These are phyloP conservation scores for Anarsia innoxiella DNA, from an alignment of 2,888 invertebrate genomes.

Conservation along the genomic window DNA sequence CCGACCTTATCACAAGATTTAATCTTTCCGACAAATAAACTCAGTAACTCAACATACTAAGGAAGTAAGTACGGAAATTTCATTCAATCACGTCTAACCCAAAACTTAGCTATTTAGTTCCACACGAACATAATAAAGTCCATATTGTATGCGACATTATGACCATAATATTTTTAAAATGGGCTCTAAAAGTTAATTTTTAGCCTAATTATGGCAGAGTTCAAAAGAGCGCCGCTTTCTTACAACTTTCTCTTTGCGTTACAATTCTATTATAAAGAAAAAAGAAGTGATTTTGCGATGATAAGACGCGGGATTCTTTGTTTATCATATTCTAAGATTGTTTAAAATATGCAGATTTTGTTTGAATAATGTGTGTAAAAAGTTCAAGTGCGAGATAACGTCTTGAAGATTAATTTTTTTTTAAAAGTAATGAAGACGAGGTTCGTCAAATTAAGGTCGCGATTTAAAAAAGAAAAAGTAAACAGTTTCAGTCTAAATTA, in stretches of 20 bases:
- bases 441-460: no score
- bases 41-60: no score
- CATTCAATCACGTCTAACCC: no score
- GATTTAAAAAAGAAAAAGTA: no score
- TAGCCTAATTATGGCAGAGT: constrained; percentile 25
- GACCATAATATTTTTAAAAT: constrained; percentile 1
- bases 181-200: constrained; percentile 10
- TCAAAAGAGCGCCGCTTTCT: constrained; percentile 22
- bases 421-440: no score
- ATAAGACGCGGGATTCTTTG: constrained; percentile 21
- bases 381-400: neutral
- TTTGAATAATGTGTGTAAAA: neutral
- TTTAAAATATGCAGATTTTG: neutral
- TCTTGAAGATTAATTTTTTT: neutral
- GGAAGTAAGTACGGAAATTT: no score
- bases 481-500: no score
- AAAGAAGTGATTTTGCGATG: constrained; percentile 17
- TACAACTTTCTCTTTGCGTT: constrained; percentile 22
- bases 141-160: no score
- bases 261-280: constrained; percentile 8
- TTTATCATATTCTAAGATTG: constrained; percentile 5
- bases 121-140: no score
- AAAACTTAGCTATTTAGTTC: no score
- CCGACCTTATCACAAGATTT: no score
- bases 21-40: no score